Evolutionary conservation across 2,113 vertebrate genomes (phyloP).

Genomic region (Ptyas mucosa): DNA sequence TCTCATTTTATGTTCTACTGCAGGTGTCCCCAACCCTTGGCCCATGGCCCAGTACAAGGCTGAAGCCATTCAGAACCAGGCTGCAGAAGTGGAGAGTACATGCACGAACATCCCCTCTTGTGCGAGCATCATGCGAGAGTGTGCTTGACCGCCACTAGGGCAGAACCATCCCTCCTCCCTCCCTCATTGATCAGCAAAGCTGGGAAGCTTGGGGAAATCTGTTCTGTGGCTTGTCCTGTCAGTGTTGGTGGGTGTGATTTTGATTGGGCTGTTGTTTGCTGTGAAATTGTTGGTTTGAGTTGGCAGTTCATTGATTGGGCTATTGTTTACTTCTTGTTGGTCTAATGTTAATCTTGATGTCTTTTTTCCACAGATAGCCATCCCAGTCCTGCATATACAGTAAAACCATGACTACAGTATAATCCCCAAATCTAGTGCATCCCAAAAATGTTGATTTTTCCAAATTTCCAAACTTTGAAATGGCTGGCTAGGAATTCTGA

Average conservation of each 20-base stretch:
- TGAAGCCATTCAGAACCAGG: neutral
- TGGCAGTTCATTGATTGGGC: neutral
- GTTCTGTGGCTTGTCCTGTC: neutral
- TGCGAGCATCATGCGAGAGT: neutral
- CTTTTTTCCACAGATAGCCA: neutral
- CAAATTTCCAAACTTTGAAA: neutral
- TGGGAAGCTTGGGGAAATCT: no score
- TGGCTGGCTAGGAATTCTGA: neutral
- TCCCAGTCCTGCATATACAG: neutral
- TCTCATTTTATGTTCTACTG: neutral
- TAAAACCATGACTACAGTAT: neutral
- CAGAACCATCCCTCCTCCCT: neutral
- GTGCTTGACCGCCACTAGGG: neutral
- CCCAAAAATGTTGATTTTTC: neutral
- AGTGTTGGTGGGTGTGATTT: no score
- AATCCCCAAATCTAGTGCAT: neutral
- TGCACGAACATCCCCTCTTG: neutral
- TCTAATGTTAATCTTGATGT: neutral
- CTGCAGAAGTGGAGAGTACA: neutral
- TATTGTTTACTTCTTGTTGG: neutral
- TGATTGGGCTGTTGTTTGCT: neutral
- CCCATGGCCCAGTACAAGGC: neutral
- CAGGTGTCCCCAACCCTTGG: neutral
- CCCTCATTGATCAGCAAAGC: neutral
- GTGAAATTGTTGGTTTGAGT: neutral